Base-by-base conservation (phyloP, 2,888 invertebrate genomes). In the Caenorhabditis virilis region DNA sequence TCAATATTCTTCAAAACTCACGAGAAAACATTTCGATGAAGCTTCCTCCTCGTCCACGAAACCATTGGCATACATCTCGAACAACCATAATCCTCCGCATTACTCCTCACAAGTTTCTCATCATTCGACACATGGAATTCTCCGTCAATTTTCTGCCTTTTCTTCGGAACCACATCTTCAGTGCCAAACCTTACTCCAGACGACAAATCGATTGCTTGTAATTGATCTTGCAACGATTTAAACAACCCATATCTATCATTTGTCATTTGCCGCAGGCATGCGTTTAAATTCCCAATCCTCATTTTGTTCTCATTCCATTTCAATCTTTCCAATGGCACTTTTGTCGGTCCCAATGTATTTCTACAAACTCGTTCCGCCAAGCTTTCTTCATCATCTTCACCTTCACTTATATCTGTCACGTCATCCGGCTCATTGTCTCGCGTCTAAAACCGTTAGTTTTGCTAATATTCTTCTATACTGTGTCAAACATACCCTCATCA, bases 401-500 rank as follows among this genome's bases (percentile, higher is more conserved):
- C 16, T 38, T 60, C 65, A 25, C 60, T 60, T 13, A 56, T 22
- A 26, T 65, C 65, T 1, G 65, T 65, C 11, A 56, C 2, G 11
- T 65, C 59, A 15, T 65, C 65, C 1, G 39, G 15, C 35, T 64
- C 50, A 20, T 49, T 35, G 22, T 57, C 36, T 16, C 33, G 18
- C 1, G 26, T 30, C 38, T 38, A 30, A 9, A 30, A 30, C 6
- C 30, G 13, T n/a, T n/a, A n/a, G n/a, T n/a, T n/a, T n/a, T n/a
- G n/a, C n/a, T n/a, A n/a, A n/a, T n/a, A n/a, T n/a, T n/a, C n/a
- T n/a, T n/a, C n/a, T n/a, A n/a, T n/a, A n/a, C n/a, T n/a, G n/a
- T 9, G 7, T 30, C 30, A 30, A 13, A 9, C 13, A 9, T 30
- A 30, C 11, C 22, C 42, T 4, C 22, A 42, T 7, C 9, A 42